Base-by-base conservation (phyloP, 2,888 invertebrate genomes). In the Rhodophaea formosa region DNA sequence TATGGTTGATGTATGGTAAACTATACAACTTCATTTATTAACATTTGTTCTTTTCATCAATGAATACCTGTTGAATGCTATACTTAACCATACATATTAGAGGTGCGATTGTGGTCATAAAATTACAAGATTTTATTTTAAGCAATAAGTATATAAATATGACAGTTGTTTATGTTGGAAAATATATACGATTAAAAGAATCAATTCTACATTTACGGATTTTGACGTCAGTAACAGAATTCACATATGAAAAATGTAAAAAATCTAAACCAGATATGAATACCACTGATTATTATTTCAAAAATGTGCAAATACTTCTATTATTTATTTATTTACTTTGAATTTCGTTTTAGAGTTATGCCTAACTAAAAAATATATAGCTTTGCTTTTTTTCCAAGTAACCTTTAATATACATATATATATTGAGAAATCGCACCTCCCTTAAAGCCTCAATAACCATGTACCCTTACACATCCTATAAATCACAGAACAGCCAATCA, bases 401-500 rank as follows among this genome's bases (percentile, higher is more conserved):
- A 10, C 39, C 0, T 39, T 39, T 39, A 3, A 5, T 23, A 3
- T 2, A 23, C 5, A 23, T 23, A 3, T 23, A 23, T 23, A 2
- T 23, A 3, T 39, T 39, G 39, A 0, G n/a, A 12, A 39, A 39
- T 35, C 17, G 17, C 35, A 16, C 17, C 35, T 51, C 46, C 16
- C 32, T 51, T 51, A 35, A 51, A 35, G 17, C 35, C 16, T 51
- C 49, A 49, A 17, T 35, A 51, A 39, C 51, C 35, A 12, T 51
- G 10, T 51, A 51, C 51, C 51, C 35, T 51, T 35, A 51, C 7
- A 51, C 16, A 51, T 51, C 35, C 35, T 35, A 51, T 35, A 16
- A 49, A 51, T 51, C 51, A 51, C 51, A 51, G 51, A 35, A 35
- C 35, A 51, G 51, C 51, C 51, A 51, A 51, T 51, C 51, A 51